phyloP scores from a whole-genome alignment of 2,113 vertebrate species.

The Seriola dumerili region DNA sequence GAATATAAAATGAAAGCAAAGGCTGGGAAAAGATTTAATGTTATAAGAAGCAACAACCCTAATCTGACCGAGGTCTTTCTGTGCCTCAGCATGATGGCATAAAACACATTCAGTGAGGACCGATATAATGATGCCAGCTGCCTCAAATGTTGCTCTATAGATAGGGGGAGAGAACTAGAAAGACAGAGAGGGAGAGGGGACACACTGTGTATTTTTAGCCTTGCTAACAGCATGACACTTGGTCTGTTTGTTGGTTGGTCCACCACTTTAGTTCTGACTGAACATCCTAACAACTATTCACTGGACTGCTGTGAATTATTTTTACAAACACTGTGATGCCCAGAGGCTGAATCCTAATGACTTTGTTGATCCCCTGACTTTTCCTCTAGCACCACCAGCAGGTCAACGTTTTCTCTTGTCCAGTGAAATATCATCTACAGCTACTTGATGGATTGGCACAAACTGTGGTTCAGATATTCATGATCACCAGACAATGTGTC shows the following conservation, averaged over 20 bases:
- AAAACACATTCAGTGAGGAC: slow-evolving; percentile 31
- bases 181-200: neutral
- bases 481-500: neutral
- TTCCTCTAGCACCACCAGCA: slow-evolving; percentile 38
- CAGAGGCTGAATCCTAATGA: neutral
- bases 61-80: slow-evolving; percentile 15
- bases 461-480: neutral
- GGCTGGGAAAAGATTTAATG: neutral
- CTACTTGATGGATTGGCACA: neutral
- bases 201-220: neutral
- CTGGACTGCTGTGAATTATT: neutral
- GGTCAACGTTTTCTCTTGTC: neutral
- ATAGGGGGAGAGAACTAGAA: neutral
- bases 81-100: slow-evolving; percentile 7
- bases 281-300: neutral
- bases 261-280: neutral
- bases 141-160: neutral
- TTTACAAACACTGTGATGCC: neutral
- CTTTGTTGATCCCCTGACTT: neutral
- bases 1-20: neutral
- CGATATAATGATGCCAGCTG: slow-evolving; percentile 24
- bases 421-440: slow-evolving; percentile 1
- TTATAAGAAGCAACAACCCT: neutral
- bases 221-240: neutral
- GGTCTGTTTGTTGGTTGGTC: neutral